These are phyloP conservation scores for Podabrus alpinus DNA, from an alignment of 2,888 invertebrate genomes.

Conservation along the genomic window DNA sequence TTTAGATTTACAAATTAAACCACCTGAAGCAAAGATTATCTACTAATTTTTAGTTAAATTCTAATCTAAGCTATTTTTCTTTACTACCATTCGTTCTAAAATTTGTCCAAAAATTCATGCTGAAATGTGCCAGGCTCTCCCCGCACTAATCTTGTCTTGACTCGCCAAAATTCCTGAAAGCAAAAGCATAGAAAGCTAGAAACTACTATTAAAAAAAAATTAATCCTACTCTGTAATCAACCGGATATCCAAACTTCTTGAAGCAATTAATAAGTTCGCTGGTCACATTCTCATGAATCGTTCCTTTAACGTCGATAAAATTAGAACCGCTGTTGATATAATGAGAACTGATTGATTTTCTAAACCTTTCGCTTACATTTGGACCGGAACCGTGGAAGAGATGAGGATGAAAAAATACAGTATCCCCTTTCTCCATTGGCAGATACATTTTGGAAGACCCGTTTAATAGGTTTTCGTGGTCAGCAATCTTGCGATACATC, in stretches of 20 bases:
- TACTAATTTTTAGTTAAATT: too few species aligned
- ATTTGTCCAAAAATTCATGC: conserved; percentile 27
- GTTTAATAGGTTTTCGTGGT: conserved; percentile 52
- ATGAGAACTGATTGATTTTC: conserved; percentile 83
- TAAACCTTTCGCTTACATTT: conserved; percentile 70
- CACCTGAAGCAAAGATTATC: too few species aligned
- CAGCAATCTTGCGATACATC: conserved; percentile 68
- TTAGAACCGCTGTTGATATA: conserved; percentile 73
- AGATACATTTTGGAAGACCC: conserved; percentile 58
- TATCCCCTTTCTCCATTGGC: conserved; percentile 83
- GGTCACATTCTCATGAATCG: conserved; percentile 66
- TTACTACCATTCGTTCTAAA: too few species aligned
- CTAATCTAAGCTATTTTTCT: too few species aligned
- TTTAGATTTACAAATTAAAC: too few species aligned
- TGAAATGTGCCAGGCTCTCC: conserved; percentile 47
- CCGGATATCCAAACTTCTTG: not conserved
- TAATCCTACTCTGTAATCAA: not conserved
- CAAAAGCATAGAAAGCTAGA: not conserved
- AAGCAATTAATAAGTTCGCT: conserved; percentile 60
- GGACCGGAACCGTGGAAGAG: conserved; percentile 84
- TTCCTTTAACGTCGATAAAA: conserved; percentile 70
- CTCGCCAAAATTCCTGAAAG: not conserved
- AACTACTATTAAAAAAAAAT: not conserved
- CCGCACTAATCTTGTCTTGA: conserved; percentile 45
- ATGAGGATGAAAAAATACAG: conserved; percentile 83